Conservation (phyloP, 2,888 invertebrate genomes). For the Allolobophora icterica region DNA sequence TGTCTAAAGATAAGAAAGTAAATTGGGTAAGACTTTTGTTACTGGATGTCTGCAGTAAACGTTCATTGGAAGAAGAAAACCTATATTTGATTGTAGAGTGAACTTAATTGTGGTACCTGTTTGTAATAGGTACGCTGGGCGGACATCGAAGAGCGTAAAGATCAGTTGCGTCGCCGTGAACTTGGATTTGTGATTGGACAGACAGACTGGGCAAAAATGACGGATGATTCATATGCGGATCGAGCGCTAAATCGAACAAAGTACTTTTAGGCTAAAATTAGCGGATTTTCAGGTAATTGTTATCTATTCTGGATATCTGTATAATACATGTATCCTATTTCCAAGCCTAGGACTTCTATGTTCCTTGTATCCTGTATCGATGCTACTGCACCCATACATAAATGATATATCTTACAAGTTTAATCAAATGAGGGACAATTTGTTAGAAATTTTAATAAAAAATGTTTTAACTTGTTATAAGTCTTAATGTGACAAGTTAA, state of each 20-base stretch:
- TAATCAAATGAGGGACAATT: too few relatives aligned
- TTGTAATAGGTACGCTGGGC: constrained; percentile 91
- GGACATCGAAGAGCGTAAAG: constrained; percentile 89
- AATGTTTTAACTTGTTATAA: too few relatives aligned
- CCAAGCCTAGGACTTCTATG: too few relatives aligned
- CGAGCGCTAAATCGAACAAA: constrained; percentile 91
- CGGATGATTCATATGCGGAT: constrained; percentile 84
- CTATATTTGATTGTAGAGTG: neutral
- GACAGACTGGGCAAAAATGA: constrained; percentile 94
- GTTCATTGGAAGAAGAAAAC: neutral
- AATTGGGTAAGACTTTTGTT: neutral
- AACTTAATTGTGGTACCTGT: neutral
- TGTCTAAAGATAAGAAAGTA: neutral
- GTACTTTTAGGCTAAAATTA: constrained; percentile 50
- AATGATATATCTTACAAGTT: neutral
- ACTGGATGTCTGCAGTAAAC: neutral
- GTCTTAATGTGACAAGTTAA: too few relatives aligned
- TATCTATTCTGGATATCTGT: neutral
- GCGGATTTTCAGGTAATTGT: constrained; percentile 22
- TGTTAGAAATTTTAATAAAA: too few relatives aligned
- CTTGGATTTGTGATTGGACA: constrained; percentile 96
- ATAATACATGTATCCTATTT: neutral
- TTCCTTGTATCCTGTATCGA: neutral
- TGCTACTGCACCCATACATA: neutral
- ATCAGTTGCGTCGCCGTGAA: constrained; percentile 89